Evolutionary conservation across 1,140 invertebrate species (phyloP).

Genomic region (Asobara japonica): DNA sequence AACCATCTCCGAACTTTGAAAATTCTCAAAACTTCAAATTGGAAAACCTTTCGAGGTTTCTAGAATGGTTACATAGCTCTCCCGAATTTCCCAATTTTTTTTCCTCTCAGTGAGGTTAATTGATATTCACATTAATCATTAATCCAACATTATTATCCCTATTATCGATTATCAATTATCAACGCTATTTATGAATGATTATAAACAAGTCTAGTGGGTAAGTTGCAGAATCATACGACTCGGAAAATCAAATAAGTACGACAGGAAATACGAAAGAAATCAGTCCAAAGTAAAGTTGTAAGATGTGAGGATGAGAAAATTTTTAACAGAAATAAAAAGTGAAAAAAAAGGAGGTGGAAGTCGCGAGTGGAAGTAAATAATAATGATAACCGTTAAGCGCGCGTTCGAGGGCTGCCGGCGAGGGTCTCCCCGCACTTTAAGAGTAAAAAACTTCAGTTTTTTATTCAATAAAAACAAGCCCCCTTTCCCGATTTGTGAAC

Average conservation of each 20-base stretch:
- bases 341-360: slow-evolving; percentile 16
- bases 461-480: background rate
- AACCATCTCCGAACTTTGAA: no score
- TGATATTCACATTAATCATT: no score
- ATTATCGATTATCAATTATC: slow-evolving; percentile 25
- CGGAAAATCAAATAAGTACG: background rate
- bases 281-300: slow-evolving; percentile 20
- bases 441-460: background rate
- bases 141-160: slow-evolving; percentile 36
- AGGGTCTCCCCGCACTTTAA: background rate
- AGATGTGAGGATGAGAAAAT: slow-evolving; percentile 34
- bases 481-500: background rate
- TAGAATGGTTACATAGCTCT: no score
- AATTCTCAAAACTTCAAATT: no score
- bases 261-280: background rate
- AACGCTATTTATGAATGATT: slow-evolving; percentile 35
- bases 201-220: slow-evolving; percentile 42
- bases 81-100: no score
- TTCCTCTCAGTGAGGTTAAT: no score
- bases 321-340: slow-evolving; percentile 30
- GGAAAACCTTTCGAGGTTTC: no score
- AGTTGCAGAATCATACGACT: slow-evolving; percentile 18
- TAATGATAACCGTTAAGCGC: slow-evolving; percentile 27
- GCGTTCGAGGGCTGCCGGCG: slow-evolving; percentile 29
- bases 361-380: slow-evolving; percentile 27